phyloP scores from a whole-genome alignment of 2,113 vertebrate species.

The Phalacrocorax aristotelis region DNA sequence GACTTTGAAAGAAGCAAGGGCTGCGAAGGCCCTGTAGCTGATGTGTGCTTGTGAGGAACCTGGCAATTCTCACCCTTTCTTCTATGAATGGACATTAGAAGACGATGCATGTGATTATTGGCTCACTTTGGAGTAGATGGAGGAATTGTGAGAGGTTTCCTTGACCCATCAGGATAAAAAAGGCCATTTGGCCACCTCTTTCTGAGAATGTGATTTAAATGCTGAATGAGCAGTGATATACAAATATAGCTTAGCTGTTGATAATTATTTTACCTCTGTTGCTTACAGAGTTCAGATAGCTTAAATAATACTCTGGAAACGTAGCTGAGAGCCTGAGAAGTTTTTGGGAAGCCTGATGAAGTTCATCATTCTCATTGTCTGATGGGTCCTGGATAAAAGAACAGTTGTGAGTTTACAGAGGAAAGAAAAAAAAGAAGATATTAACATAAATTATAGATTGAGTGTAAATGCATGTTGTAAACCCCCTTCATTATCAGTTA shows the following conservation, averaged over 20 bases:
- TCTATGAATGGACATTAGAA: background rate
- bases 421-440: background rate
- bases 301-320: background rate
- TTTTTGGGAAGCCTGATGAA: background rate
- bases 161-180: background rate
- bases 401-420: background rate
- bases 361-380: background rate
- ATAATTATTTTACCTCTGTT: background rate
- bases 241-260: background rate
- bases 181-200: background rate
- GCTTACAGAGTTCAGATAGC: background rate
- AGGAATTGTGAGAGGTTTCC: background rate
- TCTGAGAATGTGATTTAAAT: background rate
- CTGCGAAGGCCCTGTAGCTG: background rate
- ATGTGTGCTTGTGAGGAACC: background rate
- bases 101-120: background rate
- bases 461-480: background rate
- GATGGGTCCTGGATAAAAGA: background rate
- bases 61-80: background rate
- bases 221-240: background rate
- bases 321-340: background rate
- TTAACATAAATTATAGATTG: background rate
- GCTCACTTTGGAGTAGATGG: background rate
- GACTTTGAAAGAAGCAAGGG: background rate
- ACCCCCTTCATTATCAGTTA: background rate